Evolutionary conservation across 2,113 vertebrate genomes (phyloP).

Genomic region (Zosterops japonicus): DNA sequence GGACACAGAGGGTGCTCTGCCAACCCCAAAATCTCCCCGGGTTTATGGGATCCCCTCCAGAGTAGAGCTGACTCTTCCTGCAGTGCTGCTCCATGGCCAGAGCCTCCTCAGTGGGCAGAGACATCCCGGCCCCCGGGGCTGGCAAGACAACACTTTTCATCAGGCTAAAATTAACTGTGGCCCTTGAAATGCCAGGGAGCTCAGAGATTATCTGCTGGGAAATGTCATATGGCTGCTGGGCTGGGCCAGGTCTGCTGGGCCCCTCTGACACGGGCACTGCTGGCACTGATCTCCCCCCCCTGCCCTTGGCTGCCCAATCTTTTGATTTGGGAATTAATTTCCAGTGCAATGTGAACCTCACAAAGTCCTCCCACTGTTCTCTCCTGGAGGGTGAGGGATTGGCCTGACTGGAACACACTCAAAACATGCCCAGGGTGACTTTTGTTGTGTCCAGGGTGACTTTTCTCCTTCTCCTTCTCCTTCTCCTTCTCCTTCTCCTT

Average conservation of each 20-base stretch:
- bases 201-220: slow-evolving; percentile 49
- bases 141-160: slow-evolving; percentile 35
- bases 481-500: neutral
- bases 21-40: neutral
- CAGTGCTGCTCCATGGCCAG: neutral
- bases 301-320: neutral
- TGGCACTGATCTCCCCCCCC: neutral
- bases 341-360: no score
- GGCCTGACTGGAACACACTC: no score
- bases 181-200: slow-evolving; percentile 58
- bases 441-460: neutral
- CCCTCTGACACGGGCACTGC: neutral
- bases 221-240: neutral
- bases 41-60: neutral
- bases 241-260: neutral
- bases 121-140: slow-evolving; percentile 21
- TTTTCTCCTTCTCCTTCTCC: neutral
- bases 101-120: neutral
- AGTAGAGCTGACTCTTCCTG: neutral
- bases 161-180: slow-evolving; percentile 59
- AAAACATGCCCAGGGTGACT: no score
- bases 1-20: neutral
- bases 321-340: no score
- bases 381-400: no score
- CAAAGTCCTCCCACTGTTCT: no score